A percentile compares a stretch with the other conserved stretches of the same genome.
Conservation (phyloP, 2,888 invertebrate genomes). For the Epicampocera succincta region DNA sequence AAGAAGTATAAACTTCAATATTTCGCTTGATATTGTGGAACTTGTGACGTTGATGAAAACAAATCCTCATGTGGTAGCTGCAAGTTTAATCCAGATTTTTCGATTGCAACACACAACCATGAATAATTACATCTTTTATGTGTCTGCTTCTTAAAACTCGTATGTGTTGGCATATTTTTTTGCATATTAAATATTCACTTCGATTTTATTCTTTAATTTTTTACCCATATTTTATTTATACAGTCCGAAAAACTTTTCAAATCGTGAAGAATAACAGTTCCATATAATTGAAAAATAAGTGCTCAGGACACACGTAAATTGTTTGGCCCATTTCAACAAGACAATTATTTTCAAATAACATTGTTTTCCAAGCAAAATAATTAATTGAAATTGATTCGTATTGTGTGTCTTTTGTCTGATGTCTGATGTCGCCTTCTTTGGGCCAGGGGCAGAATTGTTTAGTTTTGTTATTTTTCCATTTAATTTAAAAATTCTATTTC, state of each 20-base stretch:
- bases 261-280: conserved; percentile 5
- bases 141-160: too few relatives aligned
- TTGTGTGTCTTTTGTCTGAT: background rate
- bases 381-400: conserved; percentile 54
- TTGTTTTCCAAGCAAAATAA: conserved; percentile 31
- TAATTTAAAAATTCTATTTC: conserved; percentile 16
- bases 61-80: too few relatives aligned
- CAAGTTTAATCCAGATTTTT: too few relatives aligned
- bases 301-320: background rate
- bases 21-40: too few relatives aligned
- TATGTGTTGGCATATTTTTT: too few relatives aligned
- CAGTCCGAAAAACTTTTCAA: background rate
- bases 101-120: too few relatives aligned
- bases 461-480: background rate
- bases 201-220: background rate
- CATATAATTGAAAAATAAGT: conserved; percentile 33
- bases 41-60: too few relatives aligned
- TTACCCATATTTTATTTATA: conserved; percentile 41
- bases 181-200: background rate
- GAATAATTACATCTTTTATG: too few relatives aligned
- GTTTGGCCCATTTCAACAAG: conserved; percentile 6
- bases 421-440: background rate
- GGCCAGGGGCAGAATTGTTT: conserved; percentile 2
- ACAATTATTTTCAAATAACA: conserved; percentile 39
- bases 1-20: too few relatives aligned